Percentiles rank a stretch among this genome's conserved stretches.
These are phyloP conservation scores for Stenurella melanura DNA, from an alignment of 2,888 invertebrate genomes.

Conservation along the genomic window DNA sequence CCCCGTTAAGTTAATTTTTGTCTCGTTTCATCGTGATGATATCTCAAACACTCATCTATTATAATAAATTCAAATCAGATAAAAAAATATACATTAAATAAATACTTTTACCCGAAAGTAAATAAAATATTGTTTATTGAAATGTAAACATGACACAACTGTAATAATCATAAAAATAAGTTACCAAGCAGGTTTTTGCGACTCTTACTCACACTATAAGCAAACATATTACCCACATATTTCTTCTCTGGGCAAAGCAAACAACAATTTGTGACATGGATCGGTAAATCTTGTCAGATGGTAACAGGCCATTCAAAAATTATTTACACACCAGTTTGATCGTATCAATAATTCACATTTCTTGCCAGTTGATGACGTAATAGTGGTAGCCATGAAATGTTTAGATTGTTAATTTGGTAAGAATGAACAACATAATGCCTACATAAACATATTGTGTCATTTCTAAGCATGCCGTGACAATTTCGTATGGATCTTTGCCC, in stretches of 20 bases:
- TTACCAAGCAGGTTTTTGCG: neutral
- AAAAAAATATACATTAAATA: neutral
- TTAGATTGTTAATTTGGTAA: neutral
- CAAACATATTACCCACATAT: neutral
- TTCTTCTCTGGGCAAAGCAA: neutral
- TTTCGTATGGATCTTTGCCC: neutral
- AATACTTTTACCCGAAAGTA: neutral
- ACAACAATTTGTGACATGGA: neutral
- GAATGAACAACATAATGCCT: neutral
- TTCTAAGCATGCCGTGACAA: neutral
- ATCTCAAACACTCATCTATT: neutral
- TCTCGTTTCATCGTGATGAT: neutral
- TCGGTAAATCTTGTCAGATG: neutral
- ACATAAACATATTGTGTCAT: neutral
- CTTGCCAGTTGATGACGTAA: neutral
- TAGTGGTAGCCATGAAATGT: neutral
- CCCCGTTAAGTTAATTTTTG: too few species aligned
- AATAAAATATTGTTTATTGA: neutral
- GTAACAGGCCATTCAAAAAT: neutral
- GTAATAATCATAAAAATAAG: constrained; percentile 1
- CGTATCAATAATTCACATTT: neutral
- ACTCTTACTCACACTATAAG: neutral
- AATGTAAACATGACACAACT: neutral
- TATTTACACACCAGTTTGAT: neutral
- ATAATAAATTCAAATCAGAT: neutral